Evolutionary conservation across 2,888 invertebrate species (phyloP).

Genomic region (Scaeva pyrastri): DNA sequence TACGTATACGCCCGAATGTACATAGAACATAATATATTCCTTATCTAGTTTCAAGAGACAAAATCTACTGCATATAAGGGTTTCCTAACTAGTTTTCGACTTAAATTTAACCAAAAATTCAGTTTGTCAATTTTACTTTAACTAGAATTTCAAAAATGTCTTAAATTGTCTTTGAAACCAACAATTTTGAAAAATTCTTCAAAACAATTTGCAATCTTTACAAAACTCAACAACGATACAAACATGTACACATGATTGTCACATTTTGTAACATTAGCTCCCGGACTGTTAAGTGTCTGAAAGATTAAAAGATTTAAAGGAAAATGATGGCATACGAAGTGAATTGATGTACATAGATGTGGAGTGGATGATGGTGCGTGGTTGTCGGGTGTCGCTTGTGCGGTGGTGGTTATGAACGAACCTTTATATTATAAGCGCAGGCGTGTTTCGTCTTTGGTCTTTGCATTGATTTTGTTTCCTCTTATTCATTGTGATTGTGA

Average conservation of each 20-base stretch:
- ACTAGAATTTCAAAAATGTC: too few species aligned
- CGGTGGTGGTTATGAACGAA: neutral
- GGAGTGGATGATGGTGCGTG: neutral
- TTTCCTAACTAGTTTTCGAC: too few species aligned
- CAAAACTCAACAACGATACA: too few species aligned
- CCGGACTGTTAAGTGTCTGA: neutral
- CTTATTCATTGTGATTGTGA: constrained; percentile 9
- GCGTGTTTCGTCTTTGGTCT: constrained; percentile 8
- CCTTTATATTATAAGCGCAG: constrained; percentile 19
- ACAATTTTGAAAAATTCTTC: too few species aligned
- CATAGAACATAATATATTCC: too few species aligned
- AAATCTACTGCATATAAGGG: too few species aligned
- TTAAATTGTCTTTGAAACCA: too few species aligned
- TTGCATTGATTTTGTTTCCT: constrained; percentile 26
- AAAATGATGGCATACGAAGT: neutral
- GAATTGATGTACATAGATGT: neutral
- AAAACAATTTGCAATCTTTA: too few species aligned
- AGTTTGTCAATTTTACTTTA: too few species aligned
- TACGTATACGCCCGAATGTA: too few species aligned
- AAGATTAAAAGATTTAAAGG: neutral
- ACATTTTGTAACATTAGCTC: neutral
- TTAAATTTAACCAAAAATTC: too few species aligned
- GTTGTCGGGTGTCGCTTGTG: neutral
- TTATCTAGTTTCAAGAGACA: too few species aligned
- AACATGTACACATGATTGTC: neutral